Base-by-base conservation (phyloP, 2,888 invertebrate genomes). In the Trilocha varians region DNA sequence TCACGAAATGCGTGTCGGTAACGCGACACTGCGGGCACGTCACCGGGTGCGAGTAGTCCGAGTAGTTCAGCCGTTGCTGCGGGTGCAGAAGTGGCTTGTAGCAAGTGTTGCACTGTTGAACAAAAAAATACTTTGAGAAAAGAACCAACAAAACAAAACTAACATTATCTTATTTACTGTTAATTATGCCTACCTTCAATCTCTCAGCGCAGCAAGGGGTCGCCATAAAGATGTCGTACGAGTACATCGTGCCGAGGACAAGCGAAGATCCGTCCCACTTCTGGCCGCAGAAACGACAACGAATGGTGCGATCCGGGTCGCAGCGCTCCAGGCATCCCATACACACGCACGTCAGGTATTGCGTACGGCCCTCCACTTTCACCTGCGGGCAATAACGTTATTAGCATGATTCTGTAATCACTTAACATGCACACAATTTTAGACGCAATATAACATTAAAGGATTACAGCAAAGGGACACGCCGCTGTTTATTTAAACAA, bases 221-320 rank as follows among this genome's bases (percentile, higher is more conserved):
- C 47, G 98, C 97, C 71, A 98, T 98, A 77, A 99, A 98, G 59
- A 99, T 96, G 82, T 99, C 98, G 70, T 97, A 99, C 46, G 97
- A 95, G 87, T 99, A 99, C 96, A 98, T 97, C 51, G 98, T 97
- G 53, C 98, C 98, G 44, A 98, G 89, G 44, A 98, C 95, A 48
- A 98, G 89, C 40, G 96, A 94, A 16, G 95, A 93, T 16, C 98
- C 98, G 69, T 96, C 95, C 97, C 97, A 97, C 57, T 91, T 92
- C 60, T 91, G 91, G 38, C 89, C 90, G 77, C 97, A 97, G 83
- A 91, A 94, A 57, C 93, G 90, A 87, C 96, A 96, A 58, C 91
- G 89, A 53, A 96, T 92, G 40, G 89, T 89, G 51, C 93, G 90
- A 53, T 91, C 91, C 2, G 89, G 88, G 37, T 91, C 91, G 70